Conservation (phyloP, 64 coral and sea anemone genomes). For the Dendronephthya gigantea region DNA sequence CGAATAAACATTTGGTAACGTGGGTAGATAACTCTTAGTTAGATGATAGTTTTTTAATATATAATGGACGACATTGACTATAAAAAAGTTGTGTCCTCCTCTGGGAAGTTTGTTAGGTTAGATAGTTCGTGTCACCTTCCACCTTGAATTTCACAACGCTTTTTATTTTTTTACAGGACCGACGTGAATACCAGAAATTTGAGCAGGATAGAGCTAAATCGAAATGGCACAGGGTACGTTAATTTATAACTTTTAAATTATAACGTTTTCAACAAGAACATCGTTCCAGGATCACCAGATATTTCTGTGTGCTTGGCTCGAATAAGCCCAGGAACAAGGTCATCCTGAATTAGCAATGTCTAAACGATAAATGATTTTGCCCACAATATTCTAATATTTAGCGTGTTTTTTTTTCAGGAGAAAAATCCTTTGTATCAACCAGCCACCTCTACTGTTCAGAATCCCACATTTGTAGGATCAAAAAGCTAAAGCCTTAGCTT, state of each 20-base stretch:
- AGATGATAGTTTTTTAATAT: too few relatives aligned
- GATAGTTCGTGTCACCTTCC: too few relatives aligned
- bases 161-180: conserved; percentile 27
- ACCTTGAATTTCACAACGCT: not conserved
- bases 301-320: too few relatives aligned
- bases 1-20: too few relatives aligned
- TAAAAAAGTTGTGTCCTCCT: too few relatives aligned
- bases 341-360: not conserved
- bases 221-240: conserved; percentile 47
- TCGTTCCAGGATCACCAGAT: too few relatives aligned
- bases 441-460: not conserved
- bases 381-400: not conserved
- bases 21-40: too few relatives aligned
- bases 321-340: not conserved
- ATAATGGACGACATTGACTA: too few relatives aligned
- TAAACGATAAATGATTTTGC: not conserved
- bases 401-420: not conserved
- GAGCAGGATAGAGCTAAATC: conserved; percentile 40
- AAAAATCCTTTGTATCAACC: conserved; percentile 18
- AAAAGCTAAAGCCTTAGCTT: not conserved
- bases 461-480: conserved; percentile 1
- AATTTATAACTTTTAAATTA: too few relatives aligned
- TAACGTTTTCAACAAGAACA: too few relatives aligned
- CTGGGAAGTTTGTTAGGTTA: too few relatives aligned
- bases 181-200: conserved; percentile 35